Evolutionary conservation across 2,113 vertebrate genomes (phyloP), one percentile per base, ranked within the genome.

Genomic region (Clarias magur): DNA sequence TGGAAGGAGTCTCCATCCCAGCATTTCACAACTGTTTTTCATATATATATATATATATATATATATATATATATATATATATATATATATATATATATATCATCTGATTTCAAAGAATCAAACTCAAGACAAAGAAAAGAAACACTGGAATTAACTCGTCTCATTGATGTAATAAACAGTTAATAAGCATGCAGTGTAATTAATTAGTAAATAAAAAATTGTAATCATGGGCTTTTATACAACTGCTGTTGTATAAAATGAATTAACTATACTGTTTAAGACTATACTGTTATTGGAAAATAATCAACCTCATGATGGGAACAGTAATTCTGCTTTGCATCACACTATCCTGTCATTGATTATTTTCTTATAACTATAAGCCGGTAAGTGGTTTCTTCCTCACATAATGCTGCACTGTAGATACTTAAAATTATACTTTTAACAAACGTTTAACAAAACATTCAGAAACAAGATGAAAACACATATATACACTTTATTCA

Each of bases 401-500:
- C 15, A 48, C 19, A 70, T 9, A 42, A 73, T 59, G 12, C 17
- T 59, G 30, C 2, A 34, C 30, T 34, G 57, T 59, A 19, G 48
- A 48, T 48, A 48, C 6, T 5, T 72, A 53, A 75, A 48, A 48
- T 75, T 11, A 12, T 75, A 54, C 2, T 16, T 78, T n/a, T n/a
- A n/a, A n/a, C 42, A 3, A n/a, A 73, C 2, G 12, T 73, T 75
- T 19, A 10, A 38, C 9, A 34, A 80, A 60, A 59, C 7, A 21
- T 80, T 17, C 17, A 60, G 27, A 9, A 59, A 80, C 27, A 80
- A 30, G 19, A 81, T 38, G 30, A 81, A 81, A 81, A 38, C 56
- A 60, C 54, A 34, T 80, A 81, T 81, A 62, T 81, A 81, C 57
- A 81, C 42, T 80, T 81, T 42, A 62, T 81, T 81, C 5, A 80